Percentiles rank a stretch among this genome's conserved stretches.
Conservation (phyloP, 2,113 vertebrate species). For the Papio anubis region DNA sequence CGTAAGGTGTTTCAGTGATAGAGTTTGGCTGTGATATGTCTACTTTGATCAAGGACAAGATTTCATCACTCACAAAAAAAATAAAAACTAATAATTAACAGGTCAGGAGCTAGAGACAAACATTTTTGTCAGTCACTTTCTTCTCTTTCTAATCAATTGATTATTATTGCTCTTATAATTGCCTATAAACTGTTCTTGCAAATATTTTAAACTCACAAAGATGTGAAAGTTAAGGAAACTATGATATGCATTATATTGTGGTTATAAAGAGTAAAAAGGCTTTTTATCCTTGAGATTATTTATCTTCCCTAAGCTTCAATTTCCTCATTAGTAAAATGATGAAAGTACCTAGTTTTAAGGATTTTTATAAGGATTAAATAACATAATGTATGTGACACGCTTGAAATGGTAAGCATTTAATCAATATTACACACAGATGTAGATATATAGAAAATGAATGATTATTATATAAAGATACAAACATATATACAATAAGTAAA, state of each 20-base stretch:
- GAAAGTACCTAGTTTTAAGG: neutral
- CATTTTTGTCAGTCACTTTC: neutral
- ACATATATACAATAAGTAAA: neutral
- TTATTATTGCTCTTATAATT: neutral
- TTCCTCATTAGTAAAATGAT: neutral
- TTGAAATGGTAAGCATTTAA: neutral
- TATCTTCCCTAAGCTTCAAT: neutral
- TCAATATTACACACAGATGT: neutral
- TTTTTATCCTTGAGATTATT: neutral
- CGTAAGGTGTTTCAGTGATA: too few species aligned
- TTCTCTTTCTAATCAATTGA: neutral
- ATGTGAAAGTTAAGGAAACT: neutral
- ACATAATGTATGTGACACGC: neutral
- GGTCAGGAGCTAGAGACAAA: neutral
- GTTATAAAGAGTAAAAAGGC: neutral
- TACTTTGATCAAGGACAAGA: neutral
- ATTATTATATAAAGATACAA: neutral
- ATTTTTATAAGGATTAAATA: neutral
- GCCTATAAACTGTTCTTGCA: neutral
- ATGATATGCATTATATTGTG: neutral
- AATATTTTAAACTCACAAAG: neutral
- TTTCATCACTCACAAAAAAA: neutral
- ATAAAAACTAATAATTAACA: neutral
- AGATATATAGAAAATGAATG: neutral
- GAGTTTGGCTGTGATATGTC: neutral